phyloP scores from a whole-genome alignment of 1,140 invertebrate species.

The Papilio polyxenes region DNA sequence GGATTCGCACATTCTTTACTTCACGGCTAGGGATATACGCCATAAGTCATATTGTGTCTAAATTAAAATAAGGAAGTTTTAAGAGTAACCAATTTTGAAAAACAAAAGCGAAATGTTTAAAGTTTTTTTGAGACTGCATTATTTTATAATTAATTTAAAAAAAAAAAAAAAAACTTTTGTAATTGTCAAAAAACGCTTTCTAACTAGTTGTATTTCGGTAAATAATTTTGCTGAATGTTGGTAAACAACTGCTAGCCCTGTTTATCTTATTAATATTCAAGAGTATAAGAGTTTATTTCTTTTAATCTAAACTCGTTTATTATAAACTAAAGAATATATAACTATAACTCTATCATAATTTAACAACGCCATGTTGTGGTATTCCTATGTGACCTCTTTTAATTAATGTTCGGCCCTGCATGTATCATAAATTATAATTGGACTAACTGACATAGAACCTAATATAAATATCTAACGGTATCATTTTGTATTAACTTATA shows the following conservation, averaged over 20 bases:
- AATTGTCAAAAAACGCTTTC: too few species aligned
- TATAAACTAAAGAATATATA: neutral
- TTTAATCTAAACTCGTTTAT: too few species aligned
- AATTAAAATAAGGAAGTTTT: neutral
- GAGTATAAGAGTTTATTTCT: neutral
- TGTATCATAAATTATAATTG: slow-evolving; percentile 37
- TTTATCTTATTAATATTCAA: too few species aligned
- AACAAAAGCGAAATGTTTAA: too few species aligned
- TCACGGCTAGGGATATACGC: neutral
- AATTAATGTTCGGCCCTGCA: slow-evolving; percentile 31
- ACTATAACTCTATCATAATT: slow-evolving; percentile 8
- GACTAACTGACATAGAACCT: neutral
- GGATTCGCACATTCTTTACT: slow-evolving; percentile 25
- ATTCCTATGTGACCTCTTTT: slow-evolving; percentile 37
- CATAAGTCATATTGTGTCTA: neutral
- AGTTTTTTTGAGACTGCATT: too few species aligned
- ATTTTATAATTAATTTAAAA: too few species aligned
- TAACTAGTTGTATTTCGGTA: too few species aligned
- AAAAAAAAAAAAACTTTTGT: too few species aligned
- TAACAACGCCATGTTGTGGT: slow-evolving; percentile 27
- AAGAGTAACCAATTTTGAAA: too few species aligned
- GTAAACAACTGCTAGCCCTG: too few species aligned
- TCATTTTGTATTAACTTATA: neutral
- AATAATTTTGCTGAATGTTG: too few species aligned
- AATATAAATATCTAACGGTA: neutral